Percentiles rank a stretch among this genome's conserved stretches.
phyloP scores from a whole-genome alignment of 2,888 invertebrate species.

The Tipula vernalis region DNA sequence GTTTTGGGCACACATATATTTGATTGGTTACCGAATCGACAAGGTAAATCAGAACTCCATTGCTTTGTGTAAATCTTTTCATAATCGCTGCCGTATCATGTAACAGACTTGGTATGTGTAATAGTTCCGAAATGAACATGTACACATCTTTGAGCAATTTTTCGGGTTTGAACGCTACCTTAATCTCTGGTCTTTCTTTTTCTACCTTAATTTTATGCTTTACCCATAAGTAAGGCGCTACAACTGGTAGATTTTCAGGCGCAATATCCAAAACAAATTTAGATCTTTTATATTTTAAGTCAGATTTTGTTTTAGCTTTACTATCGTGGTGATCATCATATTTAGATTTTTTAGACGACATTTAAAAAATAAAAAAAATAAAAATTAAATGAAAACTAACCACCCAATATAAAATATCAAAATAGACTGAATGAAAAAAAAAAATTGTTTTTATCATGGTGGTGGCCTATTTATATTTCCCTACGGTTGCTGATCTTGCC shows the following conservation, averaged over 20 bases:
- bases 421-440: too few species aligned
- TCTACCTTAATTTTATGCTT: background rate
- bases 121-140: background rate
- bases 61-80: background rate
- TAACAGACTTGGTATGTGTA: conserved; percentile 7
- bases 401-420: too few species aligned
- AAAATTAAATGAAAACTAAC: too few species aligned
- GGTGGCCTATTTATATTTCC: too few species aligned
- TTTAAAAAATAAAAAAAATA: too few species aligned
- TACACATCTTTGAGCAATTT: background rate
- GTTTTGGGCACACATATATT: conserved; percentile 18
- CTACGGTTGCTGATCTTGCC: background rate
- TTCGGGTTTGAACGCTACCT: background rate
- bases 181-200: background rate
- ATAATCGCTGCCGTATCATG: background rate
- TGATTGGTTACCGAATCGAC: conserved; percentile 20
- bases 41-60: background rate
- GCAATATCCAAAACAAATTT: background rate
- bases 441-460: too few species aligned
- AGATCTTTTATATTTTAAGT: too few species aligned
- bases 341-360: too few species aligned
- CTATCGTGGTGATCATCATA: too few species aligned
- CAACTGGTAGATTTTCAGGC: background rate
- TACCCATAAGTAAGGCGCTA: background rate
- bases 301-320: too few species aligned